phyloP scores from a whole-genome alignment of 2,797 vertebrate genomes.

The Melanotaenia parkinsoni region DNA sequence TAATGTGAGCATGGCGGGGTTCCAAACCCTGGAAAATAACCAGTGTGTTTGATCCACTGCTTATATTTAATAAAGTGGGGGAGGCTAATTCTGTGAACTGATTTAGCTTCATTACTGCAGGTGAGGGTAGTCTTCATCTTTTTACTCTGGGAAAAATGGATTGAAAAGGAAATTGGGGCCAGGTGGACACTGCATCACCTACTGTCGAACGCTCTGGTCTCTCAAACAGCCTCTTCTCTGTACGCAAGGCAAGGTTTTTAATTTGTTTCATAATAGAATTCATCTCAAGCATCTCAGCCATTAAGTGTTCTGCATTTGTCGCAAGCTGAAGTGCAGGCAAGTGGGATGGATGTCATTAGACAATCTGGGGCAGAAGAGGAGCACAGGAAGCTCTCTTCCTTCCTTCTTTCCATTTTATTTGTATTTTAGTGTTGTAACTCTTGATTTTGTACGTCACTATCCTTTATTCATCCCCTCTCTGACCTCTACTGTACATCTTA shows the following conservation, averaged over 20 bases:
- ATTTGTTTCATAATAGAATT: slow-evolving; percentile 85
- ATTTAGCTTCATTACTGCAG: slow-evolving; percentile 82
- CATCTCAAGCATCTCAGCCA: slow-evolving; percentile 81
- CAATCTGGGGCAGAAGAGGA: slow-evolving; percentile 67
- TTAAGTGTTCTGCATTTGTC: slow-evolving; percentile 81
- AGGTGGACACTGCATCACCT: slow-evolving; percentile 67
- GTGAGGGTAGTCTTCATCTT: slow-evolving; percentile 68
- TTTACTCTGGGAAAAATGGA: slow-evolving; percentile 48
- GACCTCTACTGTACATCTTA: slow-evolving; percentile 66
- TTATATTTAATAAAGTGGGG: slow-evolving; percentile 83
- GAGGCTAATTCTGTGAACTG: slow-evolving; percentile 77
- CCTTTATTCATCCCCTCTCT: slow-evolving; percentile 53
- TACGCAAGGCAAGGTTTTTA: slow-evolving; percentile 78
- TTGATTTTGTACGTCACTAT: slow-evolving; percentile 63
- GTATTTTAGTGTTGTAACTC: slow-evolving; percentile 66
- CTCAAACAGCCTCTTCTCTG: slow-evolving; percentile 63
- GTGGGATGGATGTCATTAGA: slow-evolving; percentile 82
- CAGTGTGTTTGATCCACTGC: slow-evolving; percentile 81
- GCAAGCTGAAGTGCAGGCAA: slow-evolving; percentile 79
- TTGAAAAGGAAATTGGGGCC: slow-evolving; percentile 49
- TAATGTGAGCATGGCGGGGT: slow-evolving; percentile 82
- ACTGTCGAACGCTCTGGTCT: slow-evolving; percentile 61
- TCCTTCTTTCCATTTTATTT: slow-evolving; percentile 53
- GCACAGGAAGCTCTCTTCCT: slow-evolving; percentile 62
- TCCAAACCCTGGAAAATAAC: slow-evolving; percentile 82